These are phyloP conservation scores for Labia minor DNA, from an alignment of 2,888 invertebrate genomes.

Conservation along the genomic window DNA sequence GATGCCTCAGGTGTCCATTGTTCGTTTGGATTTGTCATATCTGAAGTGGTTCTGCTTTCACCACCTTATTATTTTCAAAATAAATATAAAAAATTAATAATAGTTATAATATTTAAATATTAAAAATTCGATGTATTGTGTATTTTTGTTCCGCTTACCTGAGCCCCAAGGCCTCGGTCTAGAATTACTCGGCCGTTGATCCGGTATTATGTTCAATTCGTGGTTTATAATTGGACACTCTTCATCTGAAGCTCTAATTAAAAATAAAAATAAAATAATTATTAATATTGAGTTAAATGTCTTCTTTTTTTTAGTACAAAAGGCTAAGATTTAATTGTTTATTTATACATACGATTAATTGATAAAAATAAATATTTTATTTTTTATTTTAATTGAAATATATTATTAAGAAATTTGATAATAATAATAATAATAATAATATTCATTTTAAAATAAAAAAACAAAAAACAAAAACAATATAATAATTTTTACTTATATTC, in stretches of 20 bases:
- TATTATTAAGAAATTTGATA: no score
- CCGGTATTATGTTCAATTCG: neutral
- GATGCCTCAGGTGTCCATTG: neutral
- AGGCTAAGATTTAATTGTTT: no score
- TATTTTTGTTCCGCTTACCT: neutral
- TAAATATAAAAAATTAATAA: neutral
- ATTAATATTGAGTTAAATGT: no score
- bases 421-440: no score
- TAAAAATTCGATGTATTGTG: neutral
- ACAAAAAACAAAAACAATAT: neutral
- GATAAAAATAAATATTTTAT: no score
- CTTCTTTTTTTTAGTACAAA: no score
- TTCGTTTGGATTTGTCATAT: neutral
- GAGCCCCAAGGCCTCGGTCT: neutral
- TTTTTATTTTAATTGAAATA: no score
- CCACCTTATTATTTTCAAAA: neutral
- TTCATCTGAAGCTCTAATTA: neutral
- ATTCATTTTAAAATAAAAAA: neutral
- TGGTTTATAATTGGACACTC: neutral
- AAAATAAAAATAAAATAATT: neutral
- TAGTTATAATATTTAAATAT: neutral
- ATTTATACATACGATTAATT: no score
- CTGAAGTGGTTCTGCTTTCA: neutral
- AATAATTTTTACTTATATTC: slow-evolving; percentile 44
- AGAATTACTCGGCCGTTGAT: slow-evolving; percentile 1